Evolutionary conservation across 2,113 vertebrate genomes (phyloP).

Genomic region (Percopsis transmontana): DNA sequence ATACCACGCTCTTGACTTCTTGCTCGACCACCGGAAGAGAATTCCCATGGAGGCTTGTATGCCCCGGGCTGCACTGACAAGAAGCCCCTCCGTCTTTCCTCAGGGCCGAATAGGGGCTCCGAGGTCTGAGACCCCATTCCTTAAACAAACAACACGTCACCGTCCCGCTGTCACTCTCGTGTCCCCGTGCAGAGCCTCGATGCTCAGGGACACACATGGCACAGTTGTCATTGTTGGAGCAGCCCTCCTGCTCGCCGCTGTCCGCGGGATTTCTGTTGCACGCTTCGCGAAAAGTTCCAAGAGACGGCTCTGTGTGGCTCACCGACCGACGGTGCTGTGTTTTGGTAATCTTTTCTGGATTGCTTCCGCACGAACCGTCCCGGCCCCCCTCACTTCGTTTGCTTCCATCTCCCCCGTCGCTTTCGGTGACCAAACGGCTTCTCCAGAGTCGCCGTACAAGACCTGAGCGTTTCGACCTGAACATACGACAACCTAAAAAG

Average conservation of each 20-base stretch:
- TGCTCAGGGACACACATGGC: constrained; percentile 69
- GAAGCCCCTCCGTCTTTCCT: constrained; percentile 62
- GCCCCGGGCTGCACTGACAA: constrained; percentile 52
- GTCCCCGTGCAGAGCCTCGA: constrained; percentile 64
- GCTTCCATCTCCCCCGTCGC: constrained; percentile 79
- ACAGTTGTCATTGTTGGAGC: constrained; percentile 64
- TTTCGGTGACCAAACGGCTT: constrained; percentile 88
- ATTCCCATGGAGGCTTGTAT: constrained; percentile 59
- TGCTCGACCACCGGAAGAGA: constrained; percentile 75
- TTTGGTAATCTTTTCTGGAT: constrained; percentile 72
- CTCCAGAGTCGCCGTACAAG: constrained; percentile 98
- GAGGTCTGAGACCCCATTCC: constrained; percentile 75
- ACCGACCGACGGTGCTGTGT: constrained; percentile 65
- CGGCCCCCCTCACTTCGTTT: constrained; percentile 70
- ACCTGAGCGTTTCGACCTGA: constrained; percentile 95
- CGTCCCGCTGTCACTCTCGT: constrained; percentile 77
- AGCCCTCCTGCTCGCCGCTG: constrained; percentile 63
- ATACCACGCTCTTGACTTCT: constrained; percentile 86
- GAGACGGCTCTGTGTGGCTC: constrained; percentile 53
- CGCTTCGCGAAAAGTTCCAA: constrained; percentile 52
- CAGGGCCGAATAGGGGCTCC: constrained; percentile 55
- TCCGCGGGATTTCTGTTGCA: constrained; percentile 65
- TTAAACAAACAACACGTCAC: constrained; percentile 89
- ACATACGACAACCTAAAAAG: constrained; percentile 88
- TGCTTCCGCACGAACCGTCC: constrained; percentile 62